Base-by-base conservation (phyloP, 2,113 vertebrate genomes). In the Echinops telfairi region DNA sequence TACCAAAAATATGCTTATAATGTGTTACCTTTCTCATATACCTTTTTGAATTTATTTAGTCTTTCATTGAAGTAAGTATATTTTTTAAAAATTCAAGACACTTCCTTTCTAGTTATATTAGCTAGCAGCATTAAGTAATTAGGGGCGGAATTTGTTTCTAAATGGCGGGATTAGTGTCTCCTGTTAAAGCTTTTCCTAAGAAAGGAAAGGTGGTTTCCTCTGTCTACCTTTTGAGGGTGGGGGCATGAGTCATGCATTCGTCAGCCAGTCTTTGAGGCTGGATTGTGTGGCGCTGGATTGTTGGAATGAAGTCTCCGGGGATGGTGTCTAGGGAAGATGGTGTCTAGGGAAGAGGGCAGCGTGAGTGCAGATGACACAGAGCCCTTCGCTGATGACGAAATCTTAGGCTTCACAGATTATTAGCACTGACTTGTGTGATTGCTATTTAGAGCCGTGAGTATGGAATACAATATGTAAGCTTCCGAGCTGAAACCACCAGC, bases 351-450 rank as follows among this genome's bases (percentile, higher is more conserved):
- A 66, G 70, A 89, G 11, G 78, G 10, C 47, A 33, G 9, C 29
- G 25, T 6, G 64, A 86, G 47, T 88, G 38, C 36, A 12, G 47
- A 11, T 80, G 60, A 60, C 12, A 6, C 86, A 43, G 60, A 57
- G 29, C 40, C 86, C 77, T 92, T 36, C 47, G 12, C 40, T 91
- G 71, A 40, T 70, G 33, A 38, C 80, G 57, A 90, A 60, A 68
- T 43, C 58, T 73, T 75, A 57, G 53, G 64, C 93, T 95, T 95
- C 10, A 79, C n/a, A 75, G 19, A 25, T 62, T 20, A 57, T 91
- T 80, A n/a, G n/a, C 16, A 60, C 40, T 19, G 77, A 11, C 10
- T 20, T 96, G 14, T 71, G 38, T 43, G 73, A 20, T 25, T 29
- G n/a, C 17, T 17, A 57, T 20, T 25, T 60, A 33, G 33, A 53